Conservation (phyloP, 2,888 invertebrate species). For the Allophyes oxyacanthae region DNA sequence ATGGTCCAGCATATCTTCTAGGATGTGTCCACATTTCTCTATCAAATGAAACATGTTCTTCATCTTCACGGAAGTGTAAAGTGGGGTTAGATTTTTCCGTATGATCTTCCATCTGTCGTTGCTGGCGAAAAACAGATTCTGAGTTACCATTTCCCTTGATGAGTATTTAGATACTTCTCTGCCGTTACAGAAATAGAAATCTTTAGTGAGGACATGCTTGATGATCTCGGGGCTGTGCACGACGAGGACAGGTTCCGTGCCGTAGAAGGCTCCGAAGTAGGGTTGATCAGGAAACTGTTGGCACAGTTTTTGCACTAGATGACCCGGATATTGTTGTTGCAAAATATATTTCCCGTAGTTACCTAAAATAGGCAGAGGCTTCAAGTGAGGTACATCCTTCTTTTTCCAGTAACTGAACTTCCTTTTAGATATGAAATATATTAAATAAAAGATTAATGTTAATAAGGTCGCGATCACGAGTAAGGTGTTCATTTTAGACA, state of each 20-base stretch:
- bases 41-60: too few species aligned
- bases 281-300: too few species aligned
- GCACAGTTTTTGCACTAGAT: too few species aligned
- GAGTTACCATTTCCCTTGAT: constrained; percentile 59
- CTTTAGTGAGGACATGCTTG: too few species aligned
- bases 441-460: constrained; percentile 26
- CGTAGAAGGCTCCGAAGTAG: too few species aligned
- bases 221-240: too few species aligned
- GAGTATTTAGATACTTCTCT: constrained; percentile 66
- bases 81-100: constrained; percentile 70
- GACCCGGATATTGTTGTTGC: too few species aligned
- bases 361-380: constrained; percentile 66
- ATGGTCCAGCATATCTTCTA: too few species aligned
- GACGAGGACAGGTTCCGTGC: too few species aligned
- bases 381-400: constrained; percentile 60
- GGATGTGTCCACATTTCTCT: too few species aligned
- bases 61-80: constrained; percentile 73
- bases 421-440: constrained; percentile 27
- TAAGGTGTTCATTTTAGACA: constrained; percentile 32
- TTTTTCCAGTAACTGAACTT: constrained; percentile 67
- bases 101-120: constrained; percentile 74
- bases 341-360: too few species aligned
- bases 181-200: constrained; percentile 67
- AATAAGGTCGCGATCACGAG: constrained; percentile 27
- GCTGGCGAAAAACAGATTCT: constrained; percentile 65